Percentiles rank a stretch among this genome's conserved stretches.
Conservation (phyloP, 2,113 vertebrate species). For the Merops nubicus region DNA sequence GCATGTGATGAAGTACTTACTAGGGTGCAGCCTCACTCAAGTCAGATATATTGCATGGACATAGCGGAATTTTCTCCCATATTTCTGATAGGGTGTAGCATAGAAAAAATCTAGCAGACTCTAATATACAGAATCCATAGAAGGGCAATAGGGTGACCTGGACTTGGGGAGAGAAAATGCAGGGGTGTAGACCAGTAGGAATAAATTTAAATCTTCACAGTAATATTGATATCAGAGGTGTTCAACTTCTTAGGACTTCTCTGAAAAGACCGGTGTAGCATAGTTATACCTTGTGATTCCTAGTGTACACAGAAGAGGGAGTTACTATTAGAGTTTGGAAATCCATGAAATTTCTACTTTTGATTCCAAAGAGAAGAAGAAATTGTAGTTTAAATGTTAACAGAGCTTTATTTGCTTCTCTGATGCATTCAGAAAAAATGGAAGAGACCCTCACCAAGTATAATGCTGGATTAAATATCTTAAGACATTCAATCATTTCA, state of each 20-base stretch:
- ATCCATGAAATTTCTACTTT: background rate
- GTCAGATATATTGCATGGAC: background rate
- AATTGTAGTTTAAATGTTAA: background rate
- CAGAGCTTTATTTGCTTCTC: background rate
- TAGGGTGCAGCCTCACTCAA: background rate
- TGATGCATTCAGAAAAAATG: background rate
- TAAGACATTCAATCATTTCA: background rate
- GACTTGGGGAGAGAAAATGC: background rate
- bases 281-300: slow-evolving; percentile 13
- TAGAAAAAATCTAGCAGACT: background rate
- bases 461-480: background rate
- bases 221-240: background rate
- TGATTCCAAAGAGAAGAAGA: background rate
- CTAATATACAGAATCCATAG: background rate
- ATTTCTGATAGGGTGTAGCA: background rate
- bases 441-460: background rate
- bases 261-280: background rate
- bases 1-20: background rate
- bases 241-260: background rate
- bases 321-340: slow-evolving; percentile 30
- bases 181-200: background rate
- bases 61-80: background rate
- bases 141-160: rapidly evolving
- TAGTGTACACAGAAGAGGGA: slow-evolving; percentile 64
- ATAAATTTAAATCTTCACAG: background rate